Base-by-base conservation (phyloP, 2,888 invertebrate species). In the Drepana falcataria region DNA sequence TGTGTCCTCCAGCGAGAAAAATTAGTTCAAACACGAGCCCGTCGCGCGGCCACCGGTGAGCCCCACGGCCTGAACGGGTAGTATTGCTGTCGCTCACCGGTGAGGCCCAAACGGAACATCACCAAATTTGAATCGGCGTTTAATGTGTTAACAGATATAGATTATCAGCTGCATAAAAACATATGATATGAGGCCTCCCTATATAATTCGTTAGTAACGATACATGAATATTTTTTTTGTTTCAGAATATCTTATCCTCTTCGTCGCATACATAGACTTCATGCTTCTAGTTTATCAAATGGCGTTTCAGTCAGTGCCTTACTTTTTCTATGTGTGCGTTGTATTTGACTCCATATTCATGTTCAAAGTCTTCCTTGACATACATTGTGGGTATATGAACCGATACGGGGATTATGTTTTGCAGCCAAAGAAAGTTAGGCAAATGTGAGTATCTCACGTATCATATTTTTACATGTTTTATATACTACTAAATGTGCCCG, bases 361-460 rank as follows among this genome's bases (percentile, higher is more conserved):
- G 1, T 87, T 87, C 60, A 92, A 92, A 70, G 57, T 80, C 1
- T 89, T 92, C 61, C 61, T 92, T 56, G 91, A 92, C 55, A 54
- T 91, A 6, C 92, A 92, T 63, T 79, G 81, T 35, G 91, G 91
- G 0, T 91, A 85, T 53, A 83, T 91, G 76, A 91, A 91, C 63
- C 74, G 87, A 73, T 91, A 91, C 59, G 91, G 92, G 35, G 91
- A 92, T 61, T 91, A 88, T 59, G 77, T 92, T 52, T 73, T 87
- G 49, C 80, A 80, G 59, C 88, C 89, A 52, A 79, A 62, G 53
- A 89, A 85, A 84, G 88, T 91, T 0, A 74, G 88, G 52, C 68
- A 83, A 68, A 85, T 84, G 90, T 90, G 60, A 79, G 90, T 80
- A 57, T 5, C 34, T 5, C 35, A 0, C 5, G 34, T 7, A 35